Evolutionary conservation across 2,888 invertebrate genomes (phyloP), one percentile per base, ranked within the genome.

Genomic region (Cantharis flavilabris): DNA sequence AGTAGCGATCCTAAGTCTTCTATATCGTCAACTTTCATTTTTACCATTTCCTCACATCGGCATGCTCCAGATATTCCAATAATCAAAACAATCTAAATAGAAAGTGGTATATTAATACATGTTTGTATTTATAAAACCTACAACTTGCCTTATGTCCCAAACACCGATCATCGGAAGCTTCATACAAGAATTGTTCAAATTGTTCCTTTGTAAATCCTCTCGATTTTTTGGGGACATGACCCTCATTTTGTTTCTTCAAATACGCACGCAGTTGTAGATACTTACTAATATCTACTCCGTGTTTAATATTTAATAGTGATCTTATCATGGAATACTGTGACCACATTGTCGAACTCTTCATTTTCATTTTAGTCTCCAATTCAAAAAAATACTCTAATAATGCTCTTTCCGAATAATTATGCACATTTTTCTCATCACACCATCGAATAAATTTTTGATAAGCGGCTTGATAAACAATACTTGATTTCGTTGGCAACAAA

Each of bases 21-120:
- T 14, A 75, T 75, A 26, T 72, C 67, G 16, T 72, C 67, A 49
- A 75, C 30, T 7, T 63, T 75, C 67, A 75, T 30, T 20, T 20
- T 28, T 49, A 71, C 65, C 14, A 75, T 23, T 69, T 75, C 75
- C 11, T 65, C 71, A 16, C 75, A 33, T 23, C 75, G 71, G 3
- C 63, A 65, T 14, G 71, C 75, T 30, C 75, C 75, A n/a, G 67
- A 71, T 18, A 70, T 70, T 33, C 30, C 30, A 3, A 30, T 30
- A 18, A 70, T 70, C 16, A 70, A 70, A 70, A 70, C 33, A n/a
- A 69, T n/a, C 69, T 69, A 26, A 69, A 13, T n/a, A 20, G 11
- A 69, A 69, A 69, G n/a, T 49, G 2, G 49, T 7, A 49, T n/a
- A 49, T 49, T 49, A 49, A 7, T 7, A 49, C n/a, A 3, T 49